phyloP scores from a whole-genome alignment of 1,140 invertebrate species.

The Heliconius nattereri region DNA sequence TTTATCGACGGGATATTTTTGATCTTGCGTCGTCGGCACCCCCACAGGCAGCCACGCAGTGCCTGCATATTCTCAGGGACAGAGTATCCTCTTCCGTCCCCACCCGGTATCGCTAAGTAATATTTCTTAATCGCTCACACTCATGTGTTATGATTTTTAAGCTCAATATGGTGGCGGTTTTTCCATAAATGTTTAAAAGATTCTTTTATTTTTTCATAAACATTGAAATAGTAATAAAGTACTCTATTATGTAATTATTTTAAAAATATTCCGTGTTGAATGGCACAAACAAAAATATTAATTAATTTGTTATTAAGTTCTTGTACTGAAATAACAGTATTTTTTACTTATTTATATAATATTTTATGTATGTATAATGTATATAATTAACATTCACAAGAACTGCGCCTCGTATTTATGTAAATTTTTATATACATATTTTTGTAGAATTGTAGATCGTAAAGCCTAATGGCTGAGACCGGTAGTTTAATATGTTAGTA shows the following conservation, averaged over 20 bases:
- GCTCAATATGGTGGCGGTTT: neutral
- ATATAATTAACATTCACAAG: neutral
- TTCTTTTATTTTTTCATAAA: no score
- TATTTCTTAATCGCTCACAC: slow-evolving; percentile 2
- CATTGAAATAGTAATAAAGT: neutral
- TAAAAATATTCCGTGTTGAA: no score
- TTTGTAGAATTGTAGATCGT: neutral
- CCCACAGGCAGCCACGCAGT: no score
- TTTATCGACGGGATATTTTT: neutral
- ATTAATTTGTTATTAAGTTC: no score
- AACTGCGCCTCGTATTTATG: neutral
- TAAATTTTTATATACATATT: neutral
- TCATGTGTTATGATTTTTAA: neutral
- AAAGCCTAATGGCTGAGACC: neutral
- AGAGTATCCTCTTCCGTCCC: no score
- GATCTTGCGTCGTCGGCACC: no score
- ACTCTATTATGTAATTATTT: neutral
- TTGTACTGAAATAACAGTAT: no score
- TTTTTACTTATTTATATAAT: neutral
- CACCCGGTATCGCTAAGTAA: no score
- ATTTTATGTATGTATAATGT: neutral
- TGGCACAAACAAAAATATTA: no score
- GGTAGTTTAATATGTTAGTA: neutral
- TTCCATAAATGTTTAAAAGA: no score
- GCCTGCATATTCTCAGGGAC: no score